Evolutionary conservation across 2,888 invertebrate species (phyloP).

Genomic region (Eilema caniola): DNA sequence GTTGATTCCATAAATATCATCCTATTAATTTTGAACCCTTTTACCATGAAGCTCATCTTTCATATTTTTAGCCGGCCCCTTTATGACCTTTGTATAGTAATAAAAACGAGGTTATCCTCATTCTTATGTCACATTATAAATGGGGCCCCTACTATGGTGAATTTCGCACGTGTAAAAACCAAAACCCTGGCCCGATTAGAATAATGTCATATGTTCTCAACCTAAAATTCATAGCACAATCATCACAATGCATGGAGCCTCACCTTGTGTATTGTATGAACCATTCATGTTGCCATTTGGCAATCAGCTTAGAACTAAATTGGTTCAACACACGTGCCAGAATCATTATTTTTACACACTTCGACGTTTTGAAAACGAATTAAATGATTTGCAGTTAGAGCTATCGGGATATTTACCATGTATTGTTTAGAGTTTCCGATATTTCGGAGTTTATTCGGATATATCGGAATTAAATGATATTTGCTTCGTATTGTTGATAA

Average conservation of each 20-base stretch:
- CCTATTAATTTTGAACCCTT: too few species aligned
- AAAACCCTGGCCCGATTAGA: constrained; percentile 28
- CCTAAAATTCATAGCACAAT: constrained; percentile 33
- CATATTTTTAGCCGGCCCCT: too few species aligned
- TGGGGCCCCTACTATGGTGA: constrained; percentile 7
- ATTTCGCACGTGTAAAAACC: constrained; percentile 3
- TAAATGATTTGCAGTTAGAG: too few species aligned
- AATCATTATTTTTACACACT: constrained; percentile 60
- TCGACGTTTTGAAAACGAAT: constrained; percentile 50
- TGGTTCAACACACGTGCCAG: constrained; percentile 59
- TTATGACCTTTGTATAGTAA: neutral
- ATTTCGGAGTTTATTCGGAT: too few species aligned
- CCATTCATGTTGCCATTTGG: constrained; percentile 64
- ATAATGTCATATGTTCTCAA: constrained; percentile 13
- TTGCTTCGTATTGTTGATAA: constrained; percentile 44
- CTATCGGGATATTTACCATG: too few species aligned
- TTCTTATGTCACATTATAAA: neutral
- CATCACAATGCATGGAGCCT: constrained; percentile 41
- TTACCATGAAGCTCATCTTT: too few species aligned
- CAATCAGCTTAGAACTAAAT: constrained; percentile 58
- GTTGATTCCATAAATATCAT: too few species aligned
- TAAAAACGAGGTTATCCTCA: neutral
- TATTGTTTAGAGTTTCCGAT: too few species aligned
- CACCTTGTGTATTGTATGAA: constrained; percentile 32
- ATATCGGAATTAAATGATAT: constrained; percentile 42